phyloP scores from a whole-genome alignment of 1,140 invertebrate species.

The Helicorthomorpha holstii region DNA sequence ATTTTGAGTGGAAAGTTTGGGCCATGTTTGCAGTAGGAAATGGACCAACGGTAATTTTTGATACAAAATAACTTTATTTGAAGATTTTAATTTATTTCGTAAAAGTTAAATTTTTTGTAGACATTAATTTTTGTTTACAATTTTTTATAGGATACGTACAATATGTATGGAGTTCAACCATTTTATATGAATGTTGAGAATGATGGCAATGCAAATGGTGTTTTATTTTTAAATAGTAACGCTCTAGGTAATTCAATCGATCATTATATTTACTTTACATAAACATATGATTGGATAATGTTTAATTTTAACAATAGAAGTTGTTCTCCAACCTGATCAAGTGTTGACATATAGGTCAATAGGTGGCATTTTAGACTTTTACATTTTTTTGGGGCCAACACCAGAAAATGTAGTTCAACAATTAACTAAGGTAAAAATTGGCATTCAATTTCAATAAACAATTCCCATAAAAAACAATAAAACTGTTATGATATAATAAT shows the following conservation, averaged over 20 bases:
- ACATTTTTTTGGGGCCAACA: slow-evolving; percentile 22
- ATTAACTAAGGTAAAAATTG: too few species aligned
- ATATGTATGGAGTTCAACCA: slow-evolving; percentile 69
- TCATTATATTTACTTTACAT: neutral
- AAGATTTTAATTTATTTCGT: neutral
- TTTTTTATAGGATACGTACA: slow-evolving; percentile 20
- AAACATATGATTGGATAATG: neutral
- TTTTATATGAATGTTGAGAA: slow-evolving; percentile 55
- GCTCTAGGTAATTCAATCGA: slow-evolving; percentile 48
- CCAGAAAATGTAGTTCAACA: slow-evolving; percentile 32
- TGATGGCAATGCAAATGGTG: slow-evolving; percentile 38
- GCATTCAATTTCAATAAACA: too few species aligned
- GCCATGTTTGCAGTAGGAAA: slow-evolving; percentile 29
- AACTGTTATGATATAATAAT: too few species aligned
- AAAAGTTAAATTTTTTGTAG: too few species aligned
- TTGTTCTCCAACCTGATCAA: slow-evolving; percentile 14
- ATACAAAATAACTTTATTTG: too few species aligned
- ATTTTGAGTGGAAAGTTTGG: slow-evolving; percentile 22
- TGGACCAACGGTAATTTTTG: slow-evolving; percentile 19
- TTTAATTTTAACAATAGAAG: slow-evolving; percentile 6
- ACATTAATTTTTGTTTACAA: too few species aligned
- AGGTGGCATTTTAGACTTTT: slow-evolving; percentile 27
- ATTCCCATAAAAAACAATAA: too few species aligned
- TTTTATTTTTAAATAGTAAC: slow-evolving; percentile 61
- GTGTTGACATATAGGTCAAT: slow-evolving; percentile 23